Percentiles rank a stretch among this genome's conserved stretches.
Evolutionary conservation across 2,888 invertebrate genomes (phyloP).

Genomic region (Thereva unica): DNA sequence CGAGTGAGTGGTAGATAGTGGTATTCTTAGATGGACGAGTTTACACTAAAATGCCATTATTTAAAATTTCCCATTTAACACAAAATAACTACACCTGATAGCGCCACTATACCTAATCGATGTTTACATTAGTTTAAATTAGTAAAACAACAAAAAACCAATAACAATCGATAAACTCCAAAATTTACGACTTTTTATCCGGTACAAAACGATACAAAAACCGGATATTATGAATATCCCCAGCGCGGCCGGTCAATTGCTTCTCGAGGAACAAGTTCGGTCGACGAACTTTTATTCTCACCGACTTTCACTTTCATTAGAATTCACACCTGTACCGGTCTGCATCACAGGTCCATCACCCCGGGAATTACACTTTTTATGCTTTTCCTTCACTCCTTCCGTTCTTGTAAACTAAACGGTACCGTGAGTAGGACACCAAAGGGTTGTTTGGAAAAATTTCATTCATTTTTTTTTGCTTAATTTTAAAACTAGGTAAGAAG

Average conservation of each 20-base stretch:
- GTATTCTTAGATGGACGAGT: too few species aligned
- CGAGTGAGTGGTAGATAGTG: not conserved
- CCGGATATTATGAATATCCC: not conserved
- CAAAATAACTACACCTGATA: not conserved
- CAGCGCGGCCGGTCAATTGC: not conserved
- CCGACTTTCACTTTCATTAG: conserved; percentile 29
- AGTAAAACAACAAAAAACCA: not conserved
- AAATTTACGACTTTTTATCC: too few species aligned
- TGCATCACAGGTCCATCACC: conserved; percentile 11
- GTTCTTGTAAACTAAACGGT: too few species aligned
- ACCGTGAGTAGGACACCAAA: not conserved
- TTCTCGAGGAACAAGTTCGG: not conserved
- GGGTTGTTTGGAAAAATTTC: not conserved
- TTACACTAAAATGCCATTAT: too few species aligned
- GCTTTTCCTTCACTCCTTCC: too few species aligned
- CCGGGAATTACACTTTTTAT: conserved; percentile 11
- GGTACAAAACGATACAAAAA: too few species aligned
- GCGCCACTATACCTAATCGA: not conserved
- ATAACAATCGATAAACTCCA: not conserved
- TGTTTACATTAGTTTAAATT: not conserved
- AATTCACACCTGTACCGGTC: not conserved
- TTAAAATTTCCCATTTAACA: not conserved
- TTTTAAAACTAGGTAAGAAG: not conserved
- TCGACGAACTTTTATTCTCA: conserved; percentile 12
- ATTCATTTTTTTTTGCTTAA: not conserved